Conservation (phyloP, 1,140 invertebrate species). For the Drosophila watanabei region DNA sequence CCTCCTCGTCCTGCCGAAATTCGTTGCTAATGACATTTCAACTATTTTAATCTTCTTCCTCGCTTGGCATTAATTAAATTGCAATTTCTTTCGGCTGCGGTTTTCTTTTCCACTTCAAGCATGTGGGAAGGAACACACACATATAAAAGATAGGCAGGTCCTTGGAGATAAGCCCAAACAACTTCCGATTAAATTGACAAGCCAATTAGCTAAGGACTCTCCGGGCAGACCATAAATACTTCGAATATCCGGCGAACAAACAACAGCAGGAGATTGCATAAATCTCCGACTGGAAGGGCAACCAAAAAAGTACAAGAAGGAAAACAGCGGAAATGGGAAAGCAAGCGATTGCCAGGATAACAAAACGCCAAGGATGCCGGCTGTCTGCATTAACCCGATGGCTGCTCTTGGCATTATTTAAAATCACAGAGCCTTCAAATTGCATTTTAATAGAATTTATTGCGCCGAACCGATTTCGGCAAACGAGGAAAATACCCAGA, state of each 20-base stretch:
- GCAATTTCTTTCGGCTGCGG: constrained; percentile 40
- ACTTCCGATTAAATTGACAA: constrained; percentile 53
- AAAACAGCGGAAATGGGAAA: constrained; percentile 10
- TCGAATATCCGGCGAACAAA: constrained; percentile 46
- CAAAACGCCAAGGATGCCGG: constrained; percentile 33
- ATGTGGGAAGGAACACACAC: constrained; percentile 12
- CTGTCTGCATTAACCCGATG: constrained; percentile 67
- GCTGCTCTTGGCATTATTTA: constrained; percentile 74
- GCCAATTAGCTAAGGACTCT: constrained; percentile 54
- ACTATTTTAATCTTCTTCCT: constrained; percentile 58
- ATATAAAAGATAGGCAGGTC: not conserved
- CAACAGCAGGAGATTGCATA: constrained; percentile 61
- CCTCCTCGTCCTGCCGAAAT: not conserved
- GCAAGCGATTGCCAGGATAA: constrained; percentile 51
- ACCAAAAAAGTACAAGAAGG: constrained; percentile 3
- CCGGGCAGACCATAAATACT: constrained; percentile 55
- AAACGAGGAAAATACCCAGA: constrained; percentile 30
- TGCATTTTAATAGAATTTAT: constrained; percentile 85
- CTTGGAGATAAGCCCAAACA: constrained; percentile 25
- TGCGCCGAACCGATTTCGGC: constrained; percentile 70
- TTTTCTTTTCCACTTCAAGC: not conserved
- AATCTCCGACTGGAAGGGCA: constrained; percentile 56
- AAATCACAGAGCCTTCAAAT: constrained; percentile 83
- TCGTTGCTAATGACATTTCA: constrained; percentile 66
- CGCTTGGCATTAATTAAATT: constrained; percentile 38